These are phyloP conservation scores for Gryllus bimaculatus DNA, from an alignment of 1,140 invertebrate species.

Conservation along the genomic window DNA sequence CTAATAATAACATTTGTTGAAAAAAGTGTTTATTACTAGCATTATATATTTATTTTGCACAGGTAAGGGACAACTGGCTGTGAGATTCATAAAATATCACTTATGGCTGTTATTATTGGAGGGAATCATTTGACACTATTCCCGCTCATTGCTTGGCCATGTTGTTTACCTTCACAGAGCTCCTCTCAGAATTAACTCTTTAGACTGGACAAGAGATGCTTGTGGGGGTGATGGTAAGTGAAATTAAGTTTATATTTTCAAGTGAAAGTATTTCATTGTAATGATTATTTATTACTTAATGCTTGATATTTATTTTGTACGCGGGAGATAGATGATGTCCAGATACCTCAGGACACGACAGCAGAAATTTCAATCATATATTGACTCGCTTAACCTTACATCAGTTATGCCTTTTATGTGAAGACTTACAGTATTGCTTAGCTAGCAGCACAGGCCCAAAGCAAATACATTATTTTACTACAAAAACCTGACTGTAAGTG, in stretches of 20 bases:
- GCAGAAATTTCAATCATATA: conserved; percentile 33
- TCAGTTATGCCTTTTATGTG: conserved; percentile 80
- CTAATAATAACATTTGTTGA: neutral
- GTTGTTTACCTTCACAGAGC: conserved; percentile 68
- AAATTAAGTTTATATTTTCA: neutral
- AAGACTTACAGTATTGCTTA: conserved; percentile 78
- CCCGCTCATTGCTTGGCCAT: conserved; percentile 69
- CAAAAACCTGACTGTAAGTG: conserved; percentile 53
- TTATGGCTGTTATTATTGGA: conserved; percentile 43
- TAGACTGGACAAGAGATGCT: conserved; percentile 76
- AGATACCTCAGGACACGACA: conserved; percentile 25
- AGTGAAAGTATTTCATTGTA: neutral
- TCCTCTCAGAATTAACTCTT: conserved; percentile 59
- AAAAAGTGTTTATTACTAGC: neutral
- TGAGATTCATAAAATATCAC: conserved; percentile 36
- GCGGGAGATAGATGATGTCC: conserved; percentile 43
- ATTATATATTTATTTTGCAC: conserved; percentile 22
- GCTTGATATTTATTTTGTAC: conserved; percentile 28
- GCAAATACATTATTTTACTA: conserved; percentile 72
- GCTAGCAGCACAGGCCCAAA: conserved; percentile 65
- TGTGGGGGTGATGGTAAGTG: conserved; percentile 59
- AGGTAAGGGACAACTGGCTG: conserved; percentile 53
- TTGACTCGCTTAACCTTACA: conserved; percentile 64
- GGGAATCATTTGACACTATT: conserved; percentile 63
- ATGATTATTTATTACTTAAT: neutral